Evolutionary conservation across 1,140 invertebrate species (phyloP).

Genomic region (Hypsibius dujardini): DNA sequence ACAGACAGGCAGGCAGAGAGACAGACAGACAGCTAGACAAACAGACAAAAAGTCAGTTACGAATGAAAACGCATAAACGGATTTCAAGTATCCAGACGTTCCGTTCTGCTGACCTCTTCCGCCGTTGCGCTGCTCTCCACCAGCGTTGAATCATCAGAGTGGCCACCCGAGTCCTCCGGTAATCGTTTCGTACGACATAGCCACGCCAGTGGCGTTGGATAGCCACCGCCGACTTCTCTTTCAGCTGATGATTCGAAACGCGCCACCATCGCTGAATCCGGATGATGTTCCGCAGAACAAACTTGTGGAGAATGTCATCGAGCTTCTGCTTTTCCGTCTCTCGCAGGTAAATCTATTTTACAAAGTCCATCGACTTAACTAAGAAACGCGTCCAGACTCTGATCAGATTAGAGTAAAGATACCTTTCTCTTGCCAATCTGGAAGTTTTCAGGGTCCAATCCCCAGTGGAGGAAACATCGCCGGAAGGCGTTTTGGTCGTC

Average conservation of each 20-base stretch:
- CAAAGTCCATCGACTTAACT: no score
- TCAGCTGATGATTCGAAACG: constrained; percentile 36
- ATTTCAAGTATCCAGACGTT: no score
- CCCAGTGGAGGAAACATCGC: constrained; percentile 54
- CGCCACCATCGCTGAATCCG: constrained; percentile 80
- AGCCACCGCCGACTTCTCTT: constrained; percentile 38
- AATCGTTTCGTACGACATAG: constrained; percentile 22
- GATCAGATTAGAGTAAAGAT: no score
- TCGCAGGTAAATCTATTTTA: constrained; percentile 66
- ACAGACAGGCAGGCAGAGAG: no score
- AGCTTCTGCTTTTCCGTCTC: constrained; percentile 83
- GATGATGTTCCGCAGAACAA: constrained; percentile 77
- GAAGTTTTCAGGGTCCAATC: constrained; percentile 69
- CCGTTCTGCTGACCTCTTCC: no score
- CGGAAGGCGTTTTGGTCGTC: constrained; percentile 45
- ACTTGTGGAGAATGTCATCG: constrained; percentile 73
- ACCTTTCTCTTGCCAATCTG: constrained; percentile 69
- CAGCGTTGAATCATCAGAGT: constrained; percentile 1
- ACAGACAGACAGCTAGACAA: no score
- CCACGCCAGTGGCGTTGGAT: constrained; percentile 28
- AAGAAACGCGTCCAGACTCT: no score
- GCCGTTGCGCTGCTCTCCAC: not conserved
- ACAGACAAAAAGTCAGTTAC: no score
- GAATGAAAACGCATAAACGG: no score
- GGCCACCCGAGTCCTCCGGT: not conserved